Conservation (phyloP, 2,888 invertebrate species). For the Tetanocera ferruginea region DNA sequence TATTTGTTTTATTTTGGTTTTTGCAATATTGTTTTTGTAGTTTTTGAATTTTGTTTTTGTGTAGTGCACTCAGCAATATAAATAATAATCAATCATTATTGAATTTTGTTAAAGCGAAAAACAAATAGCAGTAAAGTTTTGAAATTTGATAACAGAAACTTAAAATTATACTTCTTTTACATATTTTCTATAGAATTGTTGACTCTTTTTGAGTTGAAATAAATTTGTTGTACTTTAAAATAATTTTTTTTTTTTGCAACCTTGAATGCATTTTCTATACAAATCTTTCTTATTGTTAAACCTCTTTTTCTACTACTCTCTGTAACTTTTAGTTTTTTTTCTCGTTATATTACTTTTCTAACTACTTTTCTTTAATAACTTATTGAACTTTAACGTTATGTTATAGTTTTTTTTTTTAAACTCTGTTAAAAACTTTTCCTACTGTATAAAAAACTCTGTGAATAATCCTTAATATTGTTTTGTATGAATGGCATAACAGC, state of each 20-base stretch:
- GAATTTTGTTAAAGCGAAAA: constrained; percentile 3
- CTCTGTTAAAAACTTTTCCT: background rate
- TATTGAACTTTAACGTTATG: constrained; percentile 7
- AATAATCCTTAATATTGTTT: no score
- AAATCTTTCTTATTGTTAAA: constrained; percentile 18
- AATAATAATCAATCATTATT: background rate
- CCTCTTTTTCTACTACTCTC: background rate
- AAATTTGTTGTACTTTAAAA: background rate
- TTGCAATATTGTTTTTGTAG: constrained; percentile 35
- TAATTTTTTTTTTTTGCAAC: constrained; percentile 19
- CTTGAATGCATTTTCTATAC: constrained; percentile 28
- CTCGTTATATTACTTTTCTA: background rate
- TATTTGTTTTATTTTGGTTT: background rate
- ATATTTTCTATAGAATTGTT: background rate
- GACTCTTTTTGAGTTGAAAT: background rate
- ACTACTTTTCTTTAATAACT: background rate
- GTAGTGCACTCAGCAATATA: constrained; percentile 15
- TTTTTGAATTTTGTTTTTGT: constrained; percentile 34
- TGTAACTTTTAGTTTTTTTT: background rate
- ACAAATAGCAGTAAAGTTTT: background rate
- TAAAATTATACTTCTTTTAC: background rate
- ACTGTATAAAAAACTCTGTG: background rate
- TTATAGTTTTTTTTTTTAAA: constrained; percentile 2
- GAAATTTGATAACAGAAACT: background rate
- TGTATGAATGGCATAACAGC: no score